phyloP scores from a whole-genome alignment of 2,797 vertebrate species.

The Chaetodon trifasciatus region DNA sequence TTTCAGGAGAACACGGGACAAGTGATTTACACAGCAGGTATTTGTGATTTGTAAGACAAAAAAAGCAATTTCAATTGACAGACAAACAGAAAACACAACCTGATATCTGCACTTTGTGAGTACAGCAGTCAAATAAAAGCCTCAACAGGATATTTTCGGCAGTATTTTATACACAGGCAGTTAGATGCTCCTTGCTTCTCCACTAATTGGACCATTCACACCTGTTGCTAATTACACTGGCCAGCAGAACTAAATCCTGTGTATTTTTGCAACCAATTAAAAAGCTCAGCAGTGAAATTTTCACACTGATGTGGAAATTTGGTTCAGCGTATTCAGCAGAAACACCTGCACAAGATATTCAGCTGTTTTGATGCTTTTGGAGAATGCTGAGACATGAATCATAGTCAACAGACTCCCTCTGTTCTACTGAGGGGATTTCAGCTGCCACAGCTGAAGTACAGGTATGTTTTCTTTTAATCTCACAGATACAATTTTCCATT shows the following conservation, averaged over 20 bases:
- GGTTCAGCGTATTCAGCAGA: neutral
- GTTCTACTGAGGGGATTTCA: neutral
- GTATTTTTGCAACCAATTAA: neutral
- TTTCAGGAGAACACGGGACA: too few relatives aligned
- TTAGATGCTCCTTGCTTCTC: neutral
- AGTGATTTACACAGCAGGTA: too few relatives aligned
- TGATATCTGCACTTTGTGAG: neutral
- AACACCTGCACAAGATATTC: neutral
- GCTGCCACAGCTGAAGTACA: neutral
- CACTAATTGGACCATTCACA: constrained; percentile 5
- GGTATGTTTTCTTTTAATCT: neutral
- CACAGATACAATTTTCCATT: neutral
- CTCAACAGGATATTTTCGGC: neutral
- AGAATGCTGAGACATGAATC: neutral
- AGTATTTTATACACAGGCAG: neutral
- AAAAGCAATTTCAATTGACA: too few relatives aligned
- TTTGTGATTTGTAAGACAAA: too few relatives aligned
- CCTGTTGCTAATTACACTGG: constrained; percentile 6
- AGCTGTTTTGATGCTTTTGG: neutral
- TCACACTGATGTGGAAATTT: neutral
- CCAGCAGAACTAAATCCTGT: neutral
- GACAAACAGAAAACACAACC: too few relatives aligned
- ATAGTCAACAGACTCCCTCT: neutral
- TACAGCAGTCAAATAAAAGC: neutral
- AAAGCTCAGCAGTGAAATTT: neutral